Evolutionary conservation across 2,113 vertebrate species (phyloP), one percentile per base, ranked within the genome.

Genomic region (Gymnocephalus cernua): DNA sequence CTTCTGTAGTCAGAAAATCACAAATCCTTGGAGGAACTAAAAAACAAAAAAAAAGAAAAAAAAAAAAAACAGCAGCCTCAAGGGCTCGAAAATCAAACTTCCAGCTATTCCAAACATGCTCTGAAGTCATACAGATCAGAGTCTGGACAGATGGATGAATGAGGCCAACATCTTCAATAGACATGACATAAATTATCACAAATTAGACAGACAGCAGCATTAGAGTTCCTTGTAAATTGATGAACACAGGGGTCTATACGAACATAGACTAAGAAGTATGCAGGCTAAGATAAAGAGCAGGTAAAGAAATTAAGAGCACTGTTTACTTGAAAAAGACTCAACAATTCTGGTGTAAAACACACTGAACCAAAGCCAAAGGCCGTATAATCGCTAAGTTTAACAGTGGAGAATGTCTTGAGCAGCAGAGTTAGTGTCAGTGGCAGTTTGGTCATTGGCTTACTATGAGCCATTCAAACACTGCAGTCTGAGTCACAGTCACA

Each of bases 341-440:
- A 66, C 45, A 66, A 66, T 48, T 56, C 7, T 35, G 58, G 45
- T 56, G 53, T 74, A 53, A 78, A 19, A 77, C 29, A 74, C 51
- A 59, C 64, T 74, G 56, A 88, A 50, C 63, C 48, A 5, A 44
- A 71, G 62, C 82, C 6, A 59, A 79, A 86, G 88, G 89, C 87
- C 85, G 88, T 83, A 48, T 5, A 18, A 48, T 84, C n/a, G 38
- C 81, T 56, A 80, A 80, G 75, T 79, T 84, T 15, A 90, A 64
- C 63, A 82, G 77, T 71, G 71, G 70, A 83, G 67, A 73, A 83
- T 45, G 65, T 63, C 69, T 86, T 21, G 47, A 90, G 86, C 89
- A 86, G 85, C 87, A 82, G 61, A 67, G 74, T 89, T 92, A 93
- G 91, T 93, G 93, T 93, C 87, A 75, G 79, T 77, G 77, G 83